These are phyloP conservation scores for Eufriesea mexicana DNA, from an alignment of 1,140 invertebrate species.

Conservation along the genomic window DNA sequence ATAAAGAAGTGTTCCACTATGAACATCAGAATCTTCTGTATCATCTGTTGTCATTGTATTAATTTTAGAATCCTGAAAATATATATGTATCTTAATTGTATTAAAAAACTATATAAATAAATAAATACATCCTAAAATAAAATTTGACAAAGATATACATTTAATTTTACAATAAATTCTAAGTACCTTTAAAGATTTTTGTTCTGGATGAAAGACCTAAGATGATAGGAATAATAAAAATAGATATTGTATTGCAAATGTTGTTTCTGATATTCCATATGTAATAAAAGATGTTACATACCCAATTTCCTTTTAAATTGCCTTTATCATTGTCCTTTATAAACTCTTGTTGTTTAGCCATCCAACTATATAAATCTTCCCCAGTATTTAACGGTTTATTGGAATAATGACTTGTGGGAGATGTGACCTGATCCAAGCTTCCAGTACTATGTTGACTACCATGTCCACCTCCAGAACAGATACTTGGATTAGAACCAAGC, in stretches of 20 bases:
- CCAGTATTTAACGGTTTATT: conserved; percentile 80
- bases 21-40: conserved; percentile 81
- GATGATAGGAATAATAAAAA: conserved; percentile 38
- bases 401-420: conserved; percentile 76
- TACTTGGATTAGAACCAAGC: conserved; percentile 85
- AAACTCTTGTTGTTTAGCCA: conserved; percentile 94
- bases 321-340: conserved; percentile 81
- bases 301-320: conserved; percentile 81
- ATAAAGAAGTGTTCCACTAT: conserved; percentile 85
- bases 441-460: conserved; percentile 81
- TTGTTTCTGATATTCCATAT: background rate
- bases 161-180: conserved; percentile 31
- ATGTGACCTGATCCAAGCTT: conserved; percentile 79
- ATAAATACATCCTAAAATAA: background rate
- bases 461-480: conserved; percentile 83
- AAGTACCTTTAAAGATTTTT: conserved; percentile 78
- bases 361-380: conserved; percentile 97
- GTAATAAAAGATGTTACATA: conserved; percentile 54
- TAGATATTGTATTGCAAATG: background rate
- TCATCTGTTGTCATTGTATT: conserved; percentile 84
- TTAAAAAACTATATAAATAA: background rate
- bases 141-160: background rate
- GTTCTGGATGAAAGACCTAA: conserved; percentile 80
- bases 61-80: conserved; percentile 83
- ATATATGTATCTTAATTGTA: conserved; percentile 33